Conservation (phyloP, 1,140 invertebrate species). For the Lethrus apterus region DNA sequence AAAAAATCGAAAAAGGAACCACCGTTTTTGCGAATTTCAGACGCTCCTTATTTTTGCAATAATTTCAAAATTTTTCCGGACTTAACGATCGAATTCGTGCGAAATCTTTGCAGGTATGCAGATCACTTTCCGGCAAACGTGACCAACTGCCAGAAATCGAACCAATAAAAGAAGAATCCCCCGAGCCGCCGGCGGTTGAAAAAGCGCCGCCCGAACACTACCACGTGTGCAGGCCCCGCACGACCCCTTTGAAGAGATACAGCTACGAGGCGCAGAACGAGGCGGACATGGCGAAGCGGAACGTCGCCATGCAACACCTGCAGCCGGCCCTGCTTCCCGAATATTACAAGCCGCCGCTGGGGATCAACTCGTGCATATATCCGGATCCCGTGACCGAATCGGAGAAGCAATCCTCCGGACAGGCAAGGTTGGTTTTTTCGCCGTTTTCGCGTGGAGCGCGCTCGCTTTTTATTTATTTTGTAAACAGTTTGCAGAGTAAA, state of each 20-base stretch:
- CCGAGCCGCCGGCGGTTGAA: background rate
- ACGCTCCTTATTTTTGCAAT: conserved; percentile 7
- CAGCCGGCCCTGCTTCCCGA: conserved; percentile 13
- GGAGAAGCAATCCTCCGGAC: background rate
- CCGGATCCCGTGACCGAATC: conserved; percentile 5
- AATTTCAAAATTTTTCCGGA: conserved; percentile 12
- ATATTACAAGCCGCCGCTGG: conserved; percentile 15
- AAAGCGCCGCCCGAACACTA: conserved; percentile 17
- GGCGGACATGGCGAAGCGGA: conserved; percentile 3
- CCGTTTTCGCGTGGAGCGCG: too few species aligned
- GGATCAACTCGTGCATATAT: conserved; percentile 12
- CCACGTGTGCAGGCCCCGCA: conserved; percentile 21
- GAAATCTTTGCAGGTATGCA: conserved; percentile 3
- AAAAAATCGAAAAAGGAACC: too few species aligned
- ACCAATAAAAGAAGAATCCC: background rate
- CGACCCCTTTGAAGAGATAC: conserved; percentile 3
- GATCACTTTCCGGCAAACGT: conserved; percentile 5
- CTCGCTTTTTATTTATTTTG: too few species aligned
- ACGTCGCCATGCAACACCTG: conserved; percentile 8
- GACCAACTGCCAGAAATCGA: too few species aligned
- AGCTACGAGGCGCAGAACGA: conserved; percentile 6
- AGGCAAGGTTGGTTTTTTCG: too few species aligned
- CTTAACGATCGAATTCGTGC: too few species aligned
- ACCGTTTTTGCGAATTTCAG: conserved; percentile 6
- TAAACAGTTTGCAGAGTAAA: too few species aligned